Base-by-base conservation (phyloP, 2,888 invertebrate genomes). In the Strigamia transsilvanica region DNA sequence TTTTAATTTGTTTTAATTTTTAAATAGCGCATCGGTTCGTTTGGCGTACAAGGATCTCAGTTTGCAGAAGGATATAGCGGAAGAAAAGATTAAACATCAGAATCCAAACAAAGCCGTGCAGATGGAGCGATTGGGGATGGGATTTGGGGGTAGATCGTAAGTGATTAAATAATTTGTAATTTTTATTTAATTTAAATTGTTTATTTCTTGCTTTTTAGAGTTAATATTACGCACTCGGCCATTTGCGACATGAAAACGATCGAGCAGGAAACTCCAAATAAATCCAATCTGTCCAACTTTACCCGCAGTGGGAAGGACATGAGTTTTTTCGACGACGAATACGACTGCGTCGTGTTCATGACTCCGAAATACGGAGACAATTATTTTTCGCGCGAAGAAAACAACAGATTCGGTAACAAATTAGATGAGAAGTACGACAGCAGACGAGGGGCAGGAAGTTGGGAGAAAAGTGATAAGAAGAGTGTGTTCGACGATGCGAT, bases 121-220 rank as follows among this genome's bases (percentile, higher is more conserved):
- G 88, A 91, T 94, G 86, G 98, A 98, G 88, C 91, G 99, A 80
- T 92, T 99, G 79, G 99, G 98, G 85, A 98, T 98, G 95, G 97
- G 95, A 83, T 92, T 93, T 85, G 90, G 90, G 77, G 86, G 89
- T 51, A 88, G 90, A 86, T 87, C 89, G 91, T 91, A 87, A 87
- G 87, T 85, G 51, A 84, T 84, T 1, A 7, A 46, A 9, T 81
- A 7, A 21, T 34, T 46, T 51, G 9, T 32, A 77, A 10, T 41
- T 23, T 41, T 18, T 56, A 13, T 13, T 42, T 42, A 3, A 42
- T 15, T 4, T 46, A 73, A 32, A 23, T 73, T 83, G 82, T 82
- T 46, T 38, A 80, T 82, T 81, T 34, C 3, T 27, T 27, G 27
- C 9, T 86, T 85, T 88, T 80, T 85, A 92, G 92, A 78, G 93